phyloP scores from a whole-genome alignment of 2,113 vertebrate genomes.

The Gambusia affinis region DNA sequence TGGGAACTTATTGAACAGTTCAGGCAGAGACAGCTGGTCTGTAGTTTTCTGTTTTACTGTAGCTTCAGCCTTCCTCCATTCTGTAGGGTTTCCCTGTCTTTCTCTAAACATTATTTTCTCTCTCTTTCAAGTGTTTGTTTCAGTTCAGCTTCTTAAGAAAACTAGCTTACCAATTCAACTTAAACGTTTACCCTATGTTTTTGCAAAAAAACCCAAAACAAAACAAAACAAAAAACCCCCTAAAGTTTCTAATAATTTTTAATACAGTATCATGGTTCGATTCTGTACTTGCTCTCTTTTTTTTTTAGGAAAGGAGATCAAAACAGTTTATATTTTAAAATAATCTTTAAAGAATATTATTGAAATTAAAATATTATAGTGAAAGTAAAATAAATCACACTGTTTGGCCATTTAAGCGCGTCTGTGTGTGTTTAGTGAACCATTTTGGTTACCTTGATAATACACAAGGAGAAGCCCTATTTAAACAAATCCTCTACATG shows the following conservation, averaged over 20 bases:
- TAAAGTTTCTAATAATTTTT: too few relatives aligned
- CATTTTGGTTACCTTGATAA: conserved; percentile 19
- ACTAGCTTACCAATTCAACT: background rate
- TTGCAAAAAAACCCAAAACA: too few relatives aligned
- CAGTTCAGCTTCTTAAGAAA: background rate
- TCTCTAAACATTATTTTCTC: background rate
- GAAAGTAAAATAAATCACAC: conserved; percentile 20
- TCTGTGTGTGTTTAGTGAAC: conserved; percentile 14
- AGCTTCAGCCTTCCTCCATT: too few relatives aligned
- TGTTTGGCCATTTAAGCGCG: background rate
- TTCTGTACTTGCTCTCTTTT: background rate
- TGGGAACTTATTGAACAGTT: too few relatives aligned
- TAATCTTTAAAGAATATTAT: background rate
- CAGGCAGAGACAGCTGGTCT: too few relatives aligned
- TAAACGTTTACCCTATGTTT: background rate
- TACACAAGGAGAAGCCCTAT: conserved; percentile 55
- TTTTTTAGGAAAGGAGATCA: background rate
- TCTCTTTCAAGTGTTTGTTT: background rate
- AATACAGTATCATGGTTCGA: too few relatives aligned
- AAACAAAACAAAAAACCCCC: too few relatives aligned
- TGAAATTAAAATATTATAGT: background rate
- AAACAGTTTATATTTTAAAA: background rate
- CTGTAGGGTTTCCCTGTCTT: too few relatives aligned
- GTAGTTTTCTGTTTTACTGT: too few relatives aligned
- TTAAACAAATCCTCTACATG: conserved; percentile 59